These are phyloP conservation scores for Petrolisthes manimaculis DNA, from an alignment of 2,888 invertebrate species.

Conservation along the genomic window DNA sequence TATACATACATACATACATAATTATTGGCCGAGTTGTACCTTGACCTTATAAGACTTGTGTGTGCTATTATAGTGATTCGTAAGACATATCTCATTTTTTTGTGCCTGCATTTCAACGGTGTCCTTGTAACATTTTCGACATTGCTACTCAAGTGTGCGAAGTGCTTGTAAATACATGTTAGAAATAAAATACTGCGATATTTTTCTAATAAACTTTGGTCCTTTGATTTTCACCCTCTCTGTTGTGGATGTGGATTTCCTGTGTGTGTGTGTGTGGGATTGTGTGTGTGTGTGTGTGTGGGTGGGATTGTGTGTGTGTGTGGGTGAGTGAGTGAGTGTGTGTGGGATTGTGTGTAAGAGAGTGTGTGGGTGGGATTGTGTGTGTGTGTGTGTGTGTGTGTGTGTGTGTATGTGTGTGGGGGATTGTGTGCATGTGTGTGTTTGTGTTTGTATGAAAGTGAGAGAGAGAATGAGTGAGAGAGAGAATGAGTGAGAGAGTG, in stretches of 20 bases:
- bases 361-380: too few species aligned
- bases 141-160: slow-evolving; percentile 54
- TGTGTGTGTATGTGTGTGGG: not conserved
- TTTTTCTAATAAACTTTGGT: slow-evolving; percentile 45
- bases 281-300: too few species aligned
- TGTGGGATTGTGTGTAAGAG: too few species aligned
- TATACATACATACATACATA: too few species aligned
- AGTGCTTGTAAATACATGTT: slow-evolving; percentile 58
- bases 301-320: too few species aligned
- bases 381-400: not conserved
- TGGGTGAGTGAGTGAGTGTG: too few species aligned
- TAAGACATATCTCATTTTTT: slow-evolving; percentile 62
- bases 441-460: too few species aligned
- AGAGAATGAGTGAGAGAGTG: too few species aligned
- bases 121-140: slow-evolving; percentile 51
- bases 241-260: not conserved
- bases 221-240: not conserved
- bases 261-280: not conserved
- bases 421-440: too few species aligned
- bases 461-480: too few species aligned
- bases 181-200: slow-evolving; percentile 61
- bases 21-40: too few species aligned
- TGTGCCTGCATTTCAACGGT: slow-evolving; percentile 57
- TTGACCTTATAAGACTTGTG: too few species aligned
- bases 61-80: slow-evolving; percentile 47